Evolutionary conservation across 1,140 invertebrate species (phyloP).

Genomic region (Ceratina australensis): DNA sequence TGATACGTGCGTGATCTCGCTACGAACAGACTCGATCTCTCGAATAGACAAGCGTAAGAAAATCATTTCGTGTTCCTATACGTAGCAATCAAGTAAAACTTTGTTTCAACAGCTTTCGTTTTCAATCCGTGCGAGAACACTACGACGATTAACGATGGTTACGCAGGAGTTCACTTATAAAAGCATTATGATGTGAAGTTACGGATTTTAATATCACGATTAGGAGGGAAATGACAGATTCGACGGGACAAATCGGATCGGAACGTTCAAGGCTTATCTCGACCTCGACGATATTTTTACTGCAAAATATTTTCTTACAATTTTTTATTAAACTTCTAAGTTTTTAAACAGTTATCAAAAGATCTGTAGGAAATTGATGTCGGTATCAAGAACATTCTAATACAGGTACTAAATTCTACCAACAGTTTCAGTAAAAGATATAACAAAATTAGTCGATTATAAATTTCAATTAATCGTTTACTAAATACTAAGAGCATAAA

Average conservation of each 20-base stretch:
- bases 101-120: constrained; percentile 7
- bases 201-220: constrained; percentile 54
- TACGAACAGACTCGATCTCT: constrained; percentile 32
- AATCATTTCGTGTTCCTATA: not conserved
- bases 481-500: too few relatives aligned
- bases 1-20: constrained; percentile 56
- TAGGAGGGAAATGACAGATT: constrained; percentile 32
- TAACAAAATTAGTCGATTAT: too few relatives aligned
- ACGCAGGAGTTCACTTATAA: constrained; percentile 56
- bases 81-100: not conserved
- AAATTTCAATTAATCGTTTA: too few relatives aligned
- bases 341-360: too few relatives aligned
- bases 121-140: constrained; percentile 71
- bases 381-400: not conserved
- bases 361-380: not conserved
- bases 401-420: not conserved
- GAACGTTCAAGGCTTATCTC: constrained; percentile 15
- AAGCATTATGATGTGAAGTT: constrained; percentile 53
- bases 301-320: not conserved
- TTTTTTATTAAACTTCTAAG: not conserved
- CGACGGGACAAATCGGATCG: not conserved
- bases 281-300: constrained; percentile 45
- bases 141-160: constrained; percentile 55
- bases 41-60: not conserved
- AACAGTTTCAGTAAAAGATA: not conserved